A percentile compares a stretch with the other conserved stretches of the same genome.
Conservation (phyloP, 2,113 vertebrate species). For the Ciconia stormi region DNA sequence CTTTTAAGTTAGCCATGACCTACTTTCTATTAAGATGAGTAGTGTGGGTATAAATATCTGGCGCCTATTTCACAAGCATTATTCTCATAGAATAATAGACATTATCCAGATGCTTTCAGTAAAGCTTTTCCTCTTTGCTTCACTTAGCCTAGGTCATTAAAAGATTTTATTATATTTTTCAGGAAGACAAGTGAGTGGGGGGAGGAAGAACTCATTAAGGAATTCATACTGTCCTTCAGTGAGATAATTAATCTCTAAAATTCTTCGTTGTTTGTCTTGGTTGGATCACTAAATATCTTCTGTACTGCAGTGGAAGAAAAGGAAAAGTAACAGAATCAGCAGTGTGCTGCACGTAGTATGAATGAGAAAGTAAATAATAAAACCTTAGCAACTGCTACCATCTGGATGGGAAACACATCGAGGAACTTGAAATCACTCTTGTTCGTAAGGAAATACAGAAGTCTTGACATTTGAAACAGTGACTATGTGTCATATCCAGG, state of each 20-base stretch:
- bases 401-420: neutral
- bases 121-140: conserved; percentile 1
- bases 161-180: neutral
- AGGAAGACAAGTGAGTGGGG: neutral
- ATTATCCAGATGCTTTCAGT: neutral
- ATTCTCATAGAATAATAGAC: neutral
- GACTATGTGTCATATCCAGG: neutral
- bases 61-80: neutral
- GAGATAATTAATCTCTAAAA: neutral
- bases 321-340: neutral
- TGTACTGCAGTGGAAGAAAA: neutral
- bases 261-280: neutral
- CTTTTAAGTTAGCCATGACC: neutral
- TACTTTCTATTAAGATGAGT: conserved; percentile 15
- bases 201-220: neutral
- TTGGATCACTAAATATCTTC: neutral
- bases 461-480: neutral
- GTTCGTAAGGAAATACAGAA: neutral
- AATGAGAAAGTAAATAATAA: neutral
- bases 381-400: neutral
- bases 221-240: neutral
- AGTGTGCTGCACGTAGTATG: neutral
- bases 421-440: neutral
- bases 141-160: neutral
- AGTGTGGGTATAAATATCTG: neutral